phyloP scores from a whole-genome alignment of 2,113 vertebrate species.

The Arothron firmamentum region DNA sequence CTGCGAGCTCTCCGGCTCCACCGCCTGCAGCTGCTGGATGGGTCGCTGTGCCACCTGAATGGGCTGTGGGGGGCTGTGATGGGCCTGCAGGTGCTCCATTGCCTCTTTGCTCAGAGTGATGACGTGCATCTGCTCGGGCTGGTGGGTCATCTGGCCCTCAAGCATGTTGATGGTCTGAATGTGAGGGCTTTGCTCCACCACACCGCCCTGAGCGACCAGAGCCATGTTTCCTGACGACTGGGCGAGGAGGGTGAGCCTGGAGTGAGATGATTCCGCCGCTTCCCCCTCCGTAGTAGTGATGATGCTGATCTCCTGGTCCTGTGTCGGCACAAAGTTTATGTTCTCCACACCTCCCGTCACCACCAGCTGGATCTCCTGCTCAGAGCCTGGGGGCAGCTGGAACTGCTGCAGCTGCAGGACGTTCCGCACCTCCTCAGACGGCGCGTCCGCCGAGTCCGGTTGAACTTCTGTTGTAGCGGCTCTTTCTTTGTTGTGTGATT shows the following conservation, averaged over 20 bases:
- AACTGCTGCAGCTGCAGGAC: constrained; percentile 88
- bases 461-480: constrained; percentile 32
- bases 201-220: constrained; percentile 62
- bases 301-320: constrained; percentile 84
- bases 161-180: constrained; percentile 82
- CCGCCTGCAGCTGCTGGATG: constrained; percentile 62
- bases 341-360: constrained; percentile 83
- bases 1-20: constrained; percentile 41
- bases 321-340: constrained; percentile 81
- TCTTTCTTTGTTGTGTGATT: constrained; percentile 88
- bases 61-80: constrained; percentile 73
- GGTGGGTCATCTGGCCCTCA: constrained; percentile 74
- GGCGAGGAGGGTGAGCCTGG: constrained; percentile 80
- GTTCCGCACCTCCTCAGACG: constrained; percentile 72
- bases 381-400: constrained; percentile 78
- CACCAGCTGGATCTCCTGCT: constrained; percentile 90
- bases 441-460: constrained; percentile 16
- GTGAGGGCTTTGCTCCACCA: constrained; percentile 66
- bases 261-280: constrained; percentile 57
- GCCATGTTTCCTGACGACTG: constrained; percentile 79
- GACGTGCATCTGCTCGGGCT: constrained; percentile 86
- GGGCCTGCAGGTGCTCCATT: constrained; percentile 83
- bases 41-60: constrained; percentile 68
- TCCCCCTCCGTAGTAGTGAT: constrained; percentile 72
- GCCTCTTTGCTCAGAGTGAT: constrained; percentile 91